Conservation (phyloP, 2,113 vertebrate species). For the Herpetotheres cachinnans region DNA sequence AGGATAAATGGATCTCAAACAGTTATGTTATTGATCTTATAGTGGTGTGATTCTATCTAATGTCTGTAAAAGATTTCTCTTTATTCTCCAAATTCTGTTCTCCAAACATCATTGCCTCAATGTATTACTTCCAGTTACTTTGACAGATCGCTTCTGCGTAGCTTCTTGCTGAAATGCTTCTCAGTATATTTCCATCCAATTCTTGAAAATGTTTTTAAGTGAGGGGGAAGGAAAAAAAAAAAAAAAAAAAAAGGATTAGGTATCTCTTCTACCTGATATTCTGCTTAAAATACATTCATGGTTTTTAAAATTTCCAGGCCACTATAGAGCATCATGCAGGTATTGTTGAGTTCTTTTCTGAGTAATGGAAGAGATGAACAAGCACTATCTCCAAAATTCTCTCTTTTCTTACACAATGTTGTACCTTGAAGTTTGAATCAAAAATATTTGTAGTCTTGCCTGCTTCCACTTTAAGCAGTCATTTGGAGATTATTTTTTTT, state of each 20-base stretch:
- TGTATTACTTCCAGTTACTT: neutral
- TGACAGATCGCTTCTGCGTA: accelerated
- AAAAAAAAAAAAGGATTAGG: neutral
- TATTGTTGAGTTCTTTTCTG: neutral
- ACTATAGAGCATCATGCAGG: neutral
- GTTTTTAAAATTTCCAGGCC: neutral
- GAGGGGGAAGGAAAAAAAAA: no score
- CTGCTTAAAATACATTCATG: neutral
- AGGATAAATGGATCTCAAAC: neutral
- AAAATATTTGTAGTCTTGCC: neutral
- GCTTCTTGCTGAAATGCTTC: neutral
- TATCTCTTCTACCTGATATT: neutral
- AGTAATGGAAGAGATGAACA: neutral
- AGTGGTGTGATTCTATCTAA: neutral
- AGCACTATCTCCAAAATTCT: neutral
- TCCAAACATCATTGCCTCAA: neutral
- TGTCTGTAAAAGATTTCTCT: neutral
- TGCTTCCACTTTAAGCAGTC: neutral
- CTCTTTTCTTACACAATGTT: neutral
- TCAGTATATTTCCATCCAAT: neutral
- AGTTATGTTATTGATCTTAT: neutral
- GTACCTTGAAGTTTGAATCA: neutral
- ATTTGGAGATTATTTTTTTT: neutral
- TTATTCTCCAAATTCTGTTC: neutral
- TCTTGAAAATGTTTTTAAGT: neutral